phyloP scores from a whole-genome alignment of 2,113 vertebrate species.

The Tinamus guttatus region DNA sequence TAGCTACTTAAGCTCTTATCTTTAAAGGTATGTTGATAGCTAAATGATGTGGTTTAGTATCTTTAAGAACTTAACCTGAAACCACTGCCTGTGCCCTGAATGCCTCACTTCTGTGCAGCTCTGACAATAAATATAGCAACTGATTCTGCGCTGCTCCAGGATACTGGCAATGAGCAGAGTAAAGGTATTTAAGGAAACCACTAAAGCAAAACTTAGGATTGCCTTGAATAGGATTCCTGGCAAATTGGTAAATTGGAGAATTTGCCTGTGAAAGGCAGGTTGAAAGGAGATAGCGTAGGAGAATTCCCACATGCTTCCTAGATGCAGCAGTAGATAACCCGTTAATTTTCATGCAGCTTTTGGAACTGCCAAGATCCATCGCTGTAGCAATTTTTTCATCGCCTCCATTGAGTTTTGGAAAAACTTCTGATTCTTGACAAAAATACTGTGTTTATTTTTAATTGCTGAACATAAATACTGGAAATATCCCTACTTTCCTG shows the following conservation, averaged over 20 bases:
- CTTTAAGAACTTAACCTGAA: not conserved
- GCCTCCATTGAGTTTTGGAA: not conserved
- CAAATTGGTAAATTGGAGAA: not conserved
- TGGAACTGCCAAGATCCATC: not conserved
- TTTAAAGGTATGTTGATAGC: not conserved
- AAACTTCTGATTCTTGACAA: not conserved
- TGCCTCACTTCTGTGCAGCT: not conserved
- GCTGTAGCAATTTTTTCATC: not conserved
- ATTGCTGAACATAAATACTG: slow-evolving; percentile 51
- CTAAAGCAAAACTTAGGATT: not conserved
- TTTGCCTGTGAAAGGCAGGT: not conserved
- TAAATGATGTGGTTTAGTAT: not conserved
- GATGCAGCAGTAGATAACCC: not conserved
- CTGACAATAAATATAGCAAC: not conserved
- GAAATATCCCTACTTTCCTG: slow-evolving; percentile 50
- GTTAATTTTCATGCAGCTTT: not conserved
- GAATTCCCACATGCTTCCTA: not conserved
- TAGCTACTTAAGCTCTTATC: not conserved
- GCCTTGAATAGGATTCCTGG: not conserved
- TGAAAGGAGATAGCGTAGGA: not conserved
- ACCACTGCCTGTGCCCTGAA: not conserved
- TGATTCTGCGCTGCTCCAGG: not conserved
- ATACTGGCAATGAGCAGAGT: not conserved
- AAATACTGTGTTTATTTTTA: not conserved
- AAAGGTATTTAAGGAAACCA: not conserved